phyloP scores from a whole-genome alignment of 2,797 vertebrate species.

The Premnoplex brunnescens region DNA sequence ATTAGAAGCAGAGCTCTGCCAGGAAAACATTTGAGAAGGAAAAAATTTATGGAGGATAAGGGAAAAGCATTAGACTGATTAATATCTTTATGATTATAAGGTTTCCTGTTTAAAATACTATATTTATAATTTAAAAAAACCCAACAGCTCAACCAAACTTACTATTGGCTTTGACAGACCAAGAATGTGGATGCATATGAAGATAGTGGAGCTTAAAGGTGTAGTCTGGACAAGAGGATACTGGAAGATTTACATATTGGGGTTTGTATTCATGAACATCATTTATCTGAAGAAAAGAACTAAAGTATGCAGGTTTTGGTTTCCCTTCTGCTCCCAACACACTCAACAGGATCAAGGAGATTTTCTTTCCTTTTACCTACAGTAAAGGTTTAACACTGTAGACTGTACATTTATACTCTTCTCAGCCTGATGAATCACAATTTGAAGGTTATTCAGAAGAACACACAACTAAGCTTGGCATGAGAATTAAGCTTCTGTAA shows the following conservation, averaged over 20 bases:
- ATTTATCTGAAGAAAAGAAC: background rate
- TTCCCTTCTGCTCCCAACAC: accelerated
- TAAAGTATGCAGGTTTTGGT: background rate
- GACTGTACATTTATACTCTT: background rate
- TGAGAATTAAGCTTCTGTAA: background rate
- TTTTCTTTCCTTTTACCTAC: background rate
- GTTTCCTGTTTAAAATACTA: background rate
- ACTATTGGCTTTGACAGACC: background rate
- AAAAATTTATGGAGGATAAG: background rate
- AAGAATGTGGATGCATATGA: background rate
- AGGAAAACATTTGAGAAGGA: background rate
- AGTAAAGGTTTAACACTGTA: background rate
- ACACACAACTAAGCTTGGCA: background rate
- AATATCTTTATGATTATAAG: background rate
- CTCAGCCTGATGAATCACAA: background rate
- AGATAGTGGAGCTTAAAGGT: background rate
- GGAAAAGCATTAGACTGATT: background rate
- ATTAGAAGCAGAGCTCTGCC: background rate
- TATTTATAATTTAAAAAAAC: background rate
- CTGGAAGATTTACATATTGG: background rate
- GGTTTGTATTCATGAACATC: background rate
- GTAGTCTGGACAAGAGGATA: background rate
- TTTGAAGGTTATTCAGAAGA: background rate
- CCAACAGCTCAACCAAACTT: background rate
- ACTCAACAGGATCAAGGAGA: background rate